Base-by-base conservation (phyloP, 2,113 vertebrate genomes). In the Rhagologus leucostigma region DNA sequence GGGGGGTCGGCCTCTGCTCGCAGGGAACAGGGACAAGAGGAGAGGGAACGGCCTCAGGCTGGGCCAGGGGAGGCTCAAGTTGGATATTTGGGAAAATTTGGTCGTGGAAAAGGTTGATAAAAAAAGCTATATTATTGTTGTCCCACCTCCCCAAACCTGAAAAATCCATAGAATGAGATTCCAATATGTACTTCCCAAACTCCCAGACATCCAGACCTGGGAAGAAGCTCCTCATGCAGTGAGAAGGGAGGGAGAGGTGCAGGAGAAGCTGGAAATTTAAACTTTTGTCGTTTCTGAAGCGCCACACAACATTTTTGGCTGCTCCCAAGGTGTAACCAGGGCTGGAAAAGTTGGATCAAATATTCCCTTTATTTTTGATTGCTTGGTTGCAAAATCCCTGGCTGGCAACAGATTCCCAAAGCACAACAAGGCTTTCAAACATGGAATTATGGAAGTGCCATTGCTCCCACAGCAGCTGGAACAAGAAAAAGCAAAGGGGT, bases 41-140 rank as follows among this genome's bases (percentile, higher is more conserved):
- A 85, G 35, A 75, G 35, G 62, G 32, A 76, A 75, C 0, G 1
- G 42, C 60, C 69, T 64, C 82, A 24, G 26, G 42, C 24, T 57
- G 30, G 10, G n/a, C 50, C n/a, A n/a, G 16, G 35, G 44, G 0
- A 30, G 24, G 16, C 0, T 67, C 7, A 4, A 4, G 1, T 3
- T 20, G 52, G 62, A 35, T 24, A 57, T 32, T 24, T 17, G 16
- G 44, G 52, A 26, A 30, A 42, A 32, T 15, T 67, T 2, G 1
- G 1, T 4, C 13, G 4, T 16, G 10, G 24, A 35, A 65, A 41
- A 2, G 7, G 6, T 17, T 41, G 12, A 7, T 14, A 39, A 39
- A 39, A 39, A 39, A 39, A 52, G 30, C 15, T n/a, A 7, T 18
- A 22, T 29, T 14, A 9, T 63, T 33, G 22, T 46, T 63, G 21